Percentiles rank a stretch among this genome's conserved stretches.
These are phyloP conservation scores for Drosophila sturtevanti DNA, from an alignment of 1,140 invertebrate genomes.

Conservation along the genomic window DNA sequence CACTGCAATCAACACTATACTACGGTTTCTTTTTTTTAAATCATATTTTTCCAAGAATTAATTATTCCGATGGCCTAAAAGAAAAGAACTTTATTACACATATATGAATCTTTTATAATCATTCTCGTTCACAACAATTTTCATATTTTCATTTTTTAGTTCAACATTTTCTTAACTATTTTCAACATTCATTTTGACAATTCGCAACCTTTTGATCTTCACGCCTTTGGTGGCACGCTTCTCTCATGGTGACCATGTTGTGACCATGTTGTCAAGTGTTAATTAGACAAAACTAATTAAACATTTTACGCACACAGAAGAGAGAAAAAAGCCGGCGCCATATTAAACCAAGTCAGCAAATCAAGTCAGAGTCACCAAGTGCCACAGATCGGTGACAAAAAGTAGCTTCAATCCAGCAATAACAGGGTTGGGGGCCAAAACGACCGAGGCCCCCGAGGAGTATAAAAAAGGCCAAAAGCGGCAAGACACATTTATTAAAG, in stretches of 20 bases:
- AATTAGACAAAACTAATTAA: constrained; percentile 80
- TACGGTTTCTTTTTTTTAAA: no score
- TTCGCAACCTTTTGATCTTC: constrained; percentile 57
- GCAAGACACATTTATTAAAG: constrained; percentile 75
- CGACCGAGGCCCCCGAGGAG: not conserved
- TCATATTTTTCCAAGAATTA: no score
- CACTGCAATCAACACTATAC: no score
- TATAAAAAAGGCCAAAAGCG: constrained; percentile 55
- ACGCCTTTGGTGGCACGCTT: constrained; percentile 73
- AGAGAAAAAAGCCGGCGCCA: constrained; percentile 9
- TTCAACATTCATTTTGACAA: not conserved
- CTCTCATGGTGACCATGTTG: constrained; percentile 23
- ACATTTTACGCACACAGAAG: constrained; percentile 69
- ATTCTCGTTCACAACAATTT: no score
- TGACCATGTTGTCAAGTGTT: constrained; percentile 64
- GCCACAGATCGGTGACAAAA: constrained; percentile 21
- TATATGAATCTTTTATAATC: not conserved
- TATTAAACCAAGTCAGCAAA: constrained; percentile 35
- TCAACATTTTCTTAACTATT: not conserved
- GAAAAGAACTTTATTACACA: no score
- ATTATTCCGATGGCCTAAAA: no score
- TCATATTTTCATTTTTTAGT: not conserved
- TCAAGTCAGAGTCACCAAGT: not conserved
- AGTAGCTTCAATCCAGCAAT: constrained; percentile 34
- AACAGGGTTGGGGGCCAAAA: not conserved